Base-by-base conservation (phyloP, 1,140 invertebrate genomes). In the Chrysoperla carnea region DNA sequence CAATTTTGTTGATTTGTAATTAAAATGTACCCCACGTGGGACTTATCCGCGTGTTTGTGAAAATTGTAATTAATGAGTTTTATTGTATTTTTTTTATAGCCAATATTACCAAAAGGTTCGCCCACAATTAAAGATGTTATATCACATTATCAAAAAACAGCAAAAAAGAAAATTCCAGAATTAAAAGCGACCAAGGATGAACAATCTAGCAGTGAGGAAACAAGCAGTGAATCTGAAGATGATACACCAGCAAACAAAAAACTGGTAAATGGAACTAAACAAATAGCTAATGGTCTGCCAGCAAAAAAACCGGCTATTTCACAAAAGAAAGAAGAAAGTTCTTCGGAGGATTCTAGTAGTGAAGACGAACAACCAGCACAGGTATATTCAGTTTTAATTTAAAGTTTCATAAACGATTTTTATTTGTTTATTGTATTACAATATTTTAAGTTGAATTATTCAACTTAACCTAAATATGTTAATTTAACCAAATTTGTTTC, bases 71-170 rank as follows among this genome's bases (percentile, higher is more conserved):
- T 42, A 31, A 43, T 29, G 13, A 35, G 7, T 29, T 29, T 12
- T 40, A 29, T 36, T 33, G 27, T 40, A 12, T 42, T 40, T 43
- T n/a, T 39, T 46, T 62, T 59, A 37, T 40, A 70, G 68, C 50
- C 56, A 29, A 29, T 45, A 9, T 47, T 72, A 7, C 58, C 58
- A 3, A 70, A 72, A 51, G 68, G 67, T 38, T 63, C 60, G 1
- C 69, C 71, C 1, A 60, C 57, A 8, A 49, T 75, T 3, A n/a
- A 46, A 1, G 68, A 73, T 0, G 56, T 74, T 6, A 49, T 66
- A 13, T 50, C 58, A 13, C 58, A 60, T 45, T 73, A 63, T 51
- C 65, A 69, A 52, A 64, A 62, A 13, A 65, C 48, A 35, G 62
- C 63, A 1, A 39, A 52, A 4, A 67, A 64, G 31, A 73, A 71